Evolutionary conservation across 1,140 invertebrate species (phyloP), one percentile per base, ranked within the genome.

Genomic region (Drosophila rufa): DNA sequence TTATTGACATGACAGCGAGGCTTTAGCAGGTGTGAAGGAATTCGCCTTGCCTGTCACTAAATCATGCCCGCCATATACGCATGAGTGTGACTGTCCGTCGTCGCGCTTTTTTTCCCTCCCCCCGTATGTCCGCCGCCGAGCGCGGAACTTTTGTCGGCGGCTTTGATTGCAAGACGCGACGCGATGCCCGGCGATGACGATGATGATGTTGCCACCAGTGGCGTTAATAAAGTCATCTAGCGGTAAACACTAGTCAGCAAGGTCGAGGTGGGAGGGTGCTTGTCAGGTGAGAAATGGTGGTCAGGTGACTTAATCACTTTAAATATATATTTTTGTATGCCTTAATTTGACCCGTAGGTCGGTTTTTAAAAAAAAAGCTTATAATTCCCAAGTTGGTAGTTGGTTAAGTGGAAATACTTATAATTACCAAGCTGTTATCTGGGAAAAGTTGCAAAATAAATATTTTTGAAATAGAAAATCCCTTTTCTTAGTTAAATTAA

Each of bases 1-100:
- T 90, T 91, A 91, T 90, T 90, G 86, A 91, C 86, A 91, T 90
- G 86, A 90, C 86, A 91, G 82, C 68, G 68, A 82, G 79, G 69
- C 74, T 77, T 69, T 70, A 80, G 80, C 85, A 90, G 86, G 85
- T 90, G 85, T 90, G 85, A 90, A 90, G 85, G 86, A 85, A 90
- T 91, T 69, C 82, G 75, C 86, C 79, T 48, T 55, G 69, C 42
- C 69, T 75, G 78, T 68, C 78, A 90, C 85, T 90, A 90, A 90
- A 90, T 90, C 85, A 90, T 90, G 75, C 75, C 68, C 57, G 27
- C 56, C 56, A 57, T 57, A 57, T 57, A 57, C 42, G 68, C 40
- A 60, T 73, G 53, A 50, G 36, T 58, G 67, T 30, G 69, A 71
- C 69, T 85, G 65, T 45, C 62, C 70, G 33, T 58, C 17, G 51